Base-by-base conservation (phyloP, 1,140 invertebrate genomes). In the Olivierus martensii region DNA sequence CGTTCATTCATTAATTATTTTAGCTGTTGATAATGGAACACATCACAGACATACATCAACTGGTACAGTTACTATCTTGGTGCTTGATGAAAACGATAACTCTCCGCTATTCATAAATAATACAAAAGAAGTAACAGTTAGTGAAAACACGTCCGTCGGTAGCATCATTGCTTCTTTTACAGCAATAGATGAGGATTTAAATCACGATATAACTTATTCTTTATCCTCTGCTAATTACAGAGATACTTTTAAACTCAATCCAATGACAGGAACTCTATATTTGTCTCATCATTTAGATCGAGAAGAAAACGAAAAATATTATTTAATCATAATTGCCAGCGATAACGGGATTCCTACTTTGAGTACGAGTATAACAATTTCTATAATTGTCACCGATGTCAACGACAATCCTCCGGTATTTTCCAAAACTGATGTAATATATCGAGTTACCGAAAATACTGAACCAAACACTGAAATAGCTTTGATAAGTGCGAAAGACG, bases 361-460 rank as follows among this genome's bases (percentile, higher is more conserved):
- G 71, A 82, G 79, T 17, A 82, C 85, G 1, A 82, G 82, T 9
- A 82, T 88, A 22, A 75, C 79, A 10, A 81, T 94, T 62, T 76
- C 74, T 3, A 79, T 94, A 0, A 75, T 79, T 43, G 83, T 94
- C 1, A 77, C 85, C 55, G 90, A 95, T 67, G 80, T 83, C 17
- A 95, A 95, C 66, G 90, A 95, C 68, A 94, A 93, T 69, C 79
- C 86, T 1, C 94, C 94, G 0, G 76, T 79, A 21, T 98, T 98
- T 69, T 81, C 90, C 41, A 84, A 83, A 66, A 85, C 85, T 3
- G 83, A 89, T 2, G 88, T 92, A 51, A 85, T 91, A 2, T 73
- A 87, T 17, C 85, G 90, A 67, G 88, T 93, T 54, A 75, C 82
- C 53, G 87, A 92, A 71, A 83, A 83, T 3, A 86, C 97, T 44